Percentiles rank a stretch among this genome's conserved stretches.
phyloP scores from a whole-genome alignment of 2,888 invertebrate genomes.

The Sylvicola cinctus region DNA sequence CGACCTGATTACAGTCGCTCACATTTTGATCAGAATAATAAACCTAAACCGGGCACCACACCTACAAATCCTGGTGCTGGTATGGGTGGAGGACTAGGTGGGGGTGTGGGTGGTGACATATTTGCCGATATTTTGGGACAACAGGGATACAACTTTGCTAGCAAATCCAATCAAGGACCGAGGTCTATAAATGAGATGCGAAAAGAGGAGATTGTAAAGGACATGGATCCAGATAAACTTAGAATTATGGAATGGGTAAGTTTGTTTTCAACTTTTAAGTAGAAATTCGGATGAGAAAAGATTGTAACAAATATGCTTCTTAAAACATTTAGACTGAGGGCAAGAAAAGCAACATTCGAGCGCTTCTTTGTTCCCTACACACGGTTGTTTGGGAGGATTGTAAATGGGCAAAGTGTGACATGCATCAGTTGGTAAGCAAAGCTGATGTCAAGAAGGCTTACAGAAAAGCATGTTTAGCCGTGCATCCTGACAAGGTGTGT shows the following conservation, averaged over 20 bases:
- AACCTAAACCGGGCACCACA: slow-evolving; percentile 8
- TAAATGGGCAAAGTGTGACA: slow-evolving; percentile 83
- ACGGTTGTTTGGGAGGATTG: slow-evolving; percentile 83
- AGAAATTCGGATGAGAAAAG: no score
- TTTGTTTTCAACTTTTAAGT: not conserved
- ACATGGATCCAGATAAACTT: slow-evolving; percentile 82
- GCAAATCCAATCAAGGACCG: slow-evolving; percentile 52
- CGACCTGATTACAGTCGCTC: slow-evolving; percentile 40
- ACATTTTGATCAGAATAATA: slow-evolving; percentile 35
- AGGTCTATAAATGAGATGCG: slow-evolving; percentile 85
- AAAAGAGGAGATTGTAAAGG: slow-evolving; percentile 62
- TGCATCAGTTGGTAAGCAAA: slow-evolving; percentile 81
- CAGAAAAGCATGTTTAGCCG: slow-evolving; percentile 84
- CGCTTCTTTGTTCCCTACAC: slow-evolving; percentile 83
- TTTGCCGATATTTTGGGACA: slow-evolving; percentile 83
- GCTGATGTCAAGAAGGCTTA: slow-evolving; percentile 93
- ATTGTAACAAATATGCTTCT: slow-evolving; percentile 4
- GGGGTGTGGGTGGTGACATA: slow-evolving; percentile 33
- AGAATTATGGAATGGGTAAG: slow-evolving; percentile 63
- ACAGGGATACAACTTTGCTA: slow-evolving; percentile 69
- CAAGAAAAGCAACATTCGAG: slow-evolving; percentile 90
- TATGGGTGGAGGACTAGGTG: slow-evolving; percentile 9
- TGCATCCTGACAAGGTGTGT: slow-evolving; percentile 94
- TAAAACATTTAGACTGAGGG: slow-evolving; percentile 54
- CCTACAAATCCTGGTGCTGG: slow-evolving; percentile 6